Base-by-base conservation (phyloP, 2,797 vertebrate genomes). In the Eutrigla gurnardus region DNA sequence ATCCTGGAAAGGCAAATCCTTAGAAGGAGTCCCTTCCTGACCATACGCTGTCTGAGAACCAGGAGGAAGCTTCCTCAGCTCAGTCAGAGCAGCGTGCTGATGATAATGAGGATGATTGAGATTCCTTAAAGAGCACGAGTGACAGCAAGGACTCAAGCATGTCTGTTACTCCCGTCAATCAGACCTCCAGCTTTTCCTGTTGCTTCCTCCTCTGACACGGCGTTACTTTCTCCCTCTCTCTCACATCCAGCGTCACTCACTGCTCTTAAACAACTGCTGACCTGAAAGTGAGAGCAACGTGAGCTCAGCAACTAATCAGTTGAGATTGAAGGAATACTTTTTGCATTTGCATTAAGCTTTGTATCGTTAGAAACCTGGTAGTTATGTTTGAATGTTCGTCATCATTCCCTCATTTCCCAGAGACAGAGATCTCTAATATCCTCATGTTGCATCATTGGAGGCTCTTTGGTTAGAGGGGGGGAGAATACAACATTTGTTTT, bases 71-170 rank as follows among this genome's bases (percentile, higher is more conserved):
- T 49, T 67, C 66, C 68, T 78, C 70, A 45, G 67, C 50, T 83
- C 65, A 45, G 81, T 71, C 50, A 70, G 69, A 80, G 69, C 54
- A 12, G 69, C 80, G 75, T 18, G 42, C 75, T 40, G 77, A 74
- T 80, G 58, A 73, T 86, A 79, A 88, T 78, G 60, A 75, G 18
- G 55, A 85, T 79, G 85, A 86, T 70, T 66, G 67, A 86, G 80
- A 78, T 83, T 3, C 2, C 53, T 80, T 67, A 60, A 52, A 62
- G 69, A 75, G 73, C 71, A 64, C 42, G 59, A 60, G 78, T 7
- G 58, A 70, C 47, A 72, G 58, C 3, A 12, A 67, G n/a, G 57
- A 80, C 64, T 74, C 49, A 36, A 72, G 35, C 40, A 69, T 33
- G 64, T 83, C 62, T 75, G 47, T 78, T 86, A 82, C 74, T 78